Evolutionary conservation across 2,888 invertebrate species (phyloP), one percentile per base, ranked within the genome.

Genomic region (Drosophila meridionalis): DNA sequence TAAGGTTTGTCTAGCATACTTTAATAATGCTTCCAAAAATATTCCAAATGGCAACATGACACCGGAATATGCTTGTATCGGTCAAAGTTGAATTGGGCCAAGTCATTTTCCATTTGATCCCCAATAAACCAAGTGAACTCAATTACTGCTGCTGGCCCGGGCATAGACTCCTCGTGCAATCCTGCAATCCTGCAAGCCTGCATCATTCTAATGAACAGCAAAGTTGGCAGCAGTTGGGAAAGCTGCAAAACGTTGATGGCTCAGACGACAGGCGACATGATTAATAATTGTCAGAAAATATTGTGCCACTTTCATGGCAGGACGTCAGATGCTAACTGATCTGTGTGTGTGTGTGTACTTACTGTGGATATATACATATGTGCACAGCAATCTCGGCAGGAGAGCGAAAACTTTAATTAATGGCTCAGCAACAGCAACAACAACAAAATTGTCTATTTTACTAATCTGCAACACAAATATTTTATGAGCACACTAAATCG

Each of bases 381-480:
- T 62, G 52, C 50, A 50, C 59, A 43, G 47, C 64, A 72, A 87
- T 67, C 69, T 74, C 60, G 43, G 36, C 59, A 48, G 40, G 63
- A 71, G 72, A 86, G 71, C 86, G 87, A 83, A 83, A 86, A 88
- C 76, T 75, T 82, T 90, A 89, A 90, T 87, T 90, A 90, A 87
- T 87, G 90, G 58, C 72, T 40, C 55, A 74, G 57, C 20, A 32
- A n/a, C 45, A 59, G 60, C n/a, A 36, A 28, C 45, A 62, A 60
- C 66, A 81, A 79, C 79, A 77, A 73, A 89, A 89, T 77, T 87
- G 90, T 82, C 76, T 80, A 82, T 89, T 90, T 85, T 75, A 80
- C 90, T 89, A 87, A 87, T 87, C 90, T 90, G 73, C 57, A 78
- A 61, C 57, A 74, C 90, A 90, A 87, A 90, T 90, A 87, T 87